Evolutionary conservation across 1,140 invertebrate genomes (phyloP).

Genomic region (Drusus annulatus): DNA sequence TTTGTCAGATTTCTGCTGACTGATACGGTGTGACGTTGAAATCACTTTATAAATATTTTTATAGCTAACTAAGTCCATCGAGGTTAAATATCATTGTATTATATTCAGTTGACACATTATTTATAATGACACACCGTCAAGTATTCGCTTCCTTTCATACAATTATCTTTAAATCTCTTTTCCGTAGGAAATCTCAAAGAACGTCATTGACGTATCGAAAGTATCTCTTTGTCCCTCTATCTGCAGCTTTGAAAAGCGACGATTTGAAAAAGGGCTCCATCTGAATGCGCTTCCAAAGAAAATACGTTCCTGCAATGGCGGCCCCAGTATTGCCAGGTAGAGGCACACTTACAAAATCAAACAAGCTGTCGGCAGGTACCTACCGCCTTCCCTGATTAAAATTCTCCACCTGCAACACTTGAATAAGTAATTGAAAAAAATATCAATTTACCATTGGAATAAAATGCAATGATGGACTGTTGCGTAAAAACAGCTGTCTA

Average conservation of each 20-base stretch:
- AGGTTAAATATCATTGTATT: too few relatives aligned
- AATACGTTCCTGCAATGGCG: slow-evolving; percentile 1
- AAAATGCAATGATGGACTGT: too few relatives aligned
- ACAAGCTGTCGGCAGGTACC: neutral
- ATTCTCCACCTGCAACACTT: slow-evolving; percentile 26
- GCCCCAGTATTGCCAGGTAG: slow-evolving; percentile 14
- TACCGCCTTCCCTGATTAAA: neutral
- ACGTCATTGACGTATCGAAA: neutral
- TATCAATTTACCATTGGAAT: neutral
- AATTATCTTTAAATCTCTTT: neutral
- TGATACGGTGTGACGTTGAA: too few relatives aligned
- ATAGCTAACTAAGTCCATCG: too few relatives aligned
- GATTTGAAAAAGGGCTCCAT: neutral
- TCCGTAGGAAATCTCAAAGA: too few relatives aligned
- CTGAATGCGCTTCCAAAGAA: slow-evolving; percentile 15
- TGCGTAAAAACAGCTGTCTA: too few relatives aligned
- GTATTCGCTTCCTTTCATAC: neutral
- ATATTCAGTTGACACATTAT: too few relatives aligned
- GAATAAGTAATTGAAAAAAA: slow-evolving; percentile 32
- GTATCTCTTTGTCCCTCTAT: neutral
- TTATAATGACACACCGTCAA: too few relatives aligned
- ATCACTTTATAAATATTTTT: too few relatives aligned
- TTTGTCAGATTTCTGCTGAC: too few relatives aligned
- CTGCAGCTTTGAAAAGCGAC: slow-evolving; percentile 1
- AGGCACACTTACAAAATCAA: slow-evolving; percentile 28